Conservation (phyloP, 2,113 vertebrate species). For the Gobio gobio region DNA sequence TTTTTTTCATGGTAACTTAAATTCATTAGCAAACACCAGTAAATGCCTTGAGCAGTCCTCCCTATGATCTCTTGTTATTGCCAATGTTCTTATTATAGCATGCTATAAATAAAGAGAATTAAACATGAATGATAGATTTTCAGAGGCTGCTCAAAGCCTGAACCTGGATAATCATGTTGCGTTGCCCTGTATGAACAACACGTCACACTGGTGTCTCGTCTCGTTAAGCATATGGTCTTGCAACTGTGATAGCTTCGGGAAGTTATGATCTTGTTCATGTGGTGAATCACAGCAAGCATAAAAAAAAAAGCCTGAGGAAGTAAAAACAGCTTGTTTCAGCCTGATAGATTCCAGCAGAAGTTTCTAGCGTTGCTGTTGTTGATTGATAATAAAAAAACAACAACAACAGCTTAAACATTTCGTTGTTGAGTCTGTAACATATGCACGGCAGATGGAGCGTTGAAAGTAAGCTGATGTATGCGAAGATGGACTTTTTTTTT, state of each 20-base stretch:
- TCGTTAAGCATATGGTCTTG: conserved; percentile 1
- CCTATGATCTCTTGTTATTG: neutral
- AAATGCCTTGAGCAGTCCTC: conserved; percentile 50
- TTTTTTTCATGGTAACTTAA: neutral
- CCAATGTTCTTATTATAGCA: neutral
- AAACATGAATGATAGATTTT: conserved; percentile 9
- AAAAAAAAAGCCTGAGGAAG: neutral
- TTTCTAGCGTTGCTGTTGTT: neutral
- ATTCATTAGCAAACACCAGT: conserved; percentile 58
- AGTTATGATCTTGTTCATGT: conserved; percentile 15
- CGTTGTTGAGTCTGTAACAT: neutral
- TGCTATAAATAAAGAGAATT: conserved; percentile 6
- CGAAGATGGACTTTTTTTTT: neutral
- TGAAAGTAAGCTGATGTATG: neutral
- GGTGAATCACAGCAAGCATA: conserved; percentile 3
- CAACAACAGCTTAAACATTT: neutral
- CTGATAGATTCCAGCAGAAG: conserved; percentile 2
- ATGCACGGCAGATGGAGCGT: neutral
- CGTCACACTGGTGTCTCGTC: neutral
- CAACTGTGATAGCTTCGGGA: conserved; percentile 2
- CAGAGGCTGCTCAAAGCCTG: neutral
- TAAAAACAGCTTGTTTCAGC: conserved; percentile 30
- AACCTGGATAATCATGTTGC: neutral
- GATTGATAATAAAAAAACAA: conserved; percentile 26
- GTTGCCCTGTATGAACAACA: neutral